phyloP scores from a whole-genome alignment of 2,113 vertebrate genomes.

The Fregata magnificens region DNA sequence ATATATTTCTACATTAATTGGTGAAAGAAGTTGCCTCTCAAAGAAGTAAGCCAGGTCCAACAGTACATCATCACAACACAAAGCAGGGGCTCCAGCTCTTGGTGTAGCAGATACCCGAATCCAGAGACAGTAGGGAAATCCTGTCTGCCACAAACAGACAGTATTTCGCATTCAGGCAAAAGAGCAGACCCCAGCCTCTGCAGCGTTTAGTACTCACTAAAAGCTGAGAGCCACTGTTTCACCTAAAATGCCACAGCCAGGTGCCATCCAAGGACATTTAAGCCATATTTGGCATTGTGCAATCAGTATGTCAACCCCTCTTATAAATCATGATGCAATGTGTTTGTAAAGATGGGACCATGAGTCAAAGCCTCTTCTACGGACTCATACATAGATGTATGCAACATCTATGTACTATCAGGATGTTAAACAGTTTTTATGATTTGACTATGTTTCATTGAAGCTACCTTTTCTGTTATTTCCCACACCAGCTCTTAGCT shows the following conservation, averaged over 20 bases:
- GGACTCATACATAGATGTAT: neutral
- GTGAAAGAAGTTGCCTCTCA: neutral
- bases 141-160: neutral
- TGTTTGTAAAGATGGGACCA: neutral
- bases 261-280: neutral
- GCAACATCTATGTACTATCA: neutral
- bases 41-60: neutral
- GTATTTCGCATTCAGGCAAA: neutral
- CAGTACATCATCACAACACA: accelerated
- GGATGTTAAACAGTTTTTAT: neutral
- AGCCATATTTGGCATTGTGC: neutral
- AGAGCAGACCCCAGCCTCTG: neutral
- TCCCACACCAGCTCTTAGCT: neutral
- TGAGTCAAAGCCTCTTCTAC: neutral
- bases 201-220: neutral
- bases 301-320: neutral
- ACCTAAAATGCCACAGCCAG: neutral
- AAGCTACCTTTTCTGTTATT: neutral
- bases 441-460: neutral
- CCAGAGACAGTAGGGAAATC: neutral
- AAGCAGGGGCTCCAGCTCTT: neutral
- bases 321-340: neutral
- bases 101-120: neutral
- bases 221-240: neutral
- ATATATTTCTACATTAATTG: neutral